Evolutionary conservation across 2,113 vertebrate species (phyloP), one percentile per base, ranked within the genome.

Genomic region (Mandrillus leucophaeus): DNA sequence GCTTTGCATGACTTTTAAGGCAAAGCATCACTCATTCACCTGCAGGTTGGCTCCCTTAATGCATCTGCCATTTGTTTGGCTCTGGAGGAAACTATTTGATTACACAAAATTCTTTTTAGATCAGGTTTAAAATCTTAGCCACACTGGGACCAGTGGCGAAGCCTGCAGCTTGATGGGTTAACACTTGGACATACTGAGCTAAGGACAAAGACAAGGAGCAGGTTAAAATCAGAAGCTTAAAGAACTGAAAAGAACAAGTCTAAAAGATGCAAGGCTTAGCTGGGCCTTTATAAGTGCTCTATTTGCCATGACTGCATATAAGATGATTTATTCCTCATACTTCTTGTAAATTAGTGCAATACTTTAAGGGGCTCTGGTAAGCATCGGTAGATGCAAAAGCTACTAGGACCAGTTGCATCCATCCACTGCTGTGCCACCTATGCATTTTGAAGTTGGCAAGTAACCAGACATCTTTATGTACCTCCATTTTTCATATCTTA

Each of bases 51-150:
- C 90, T 83, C 94, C 52, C 90, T 70, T 70, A 91, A 95, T 45
- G 85, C 85, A 91, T 78, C 93, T 57, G 64, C 76, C 98, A 96
- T 97, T 98, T 98, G 97, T 97, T 98, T 98, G 95, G 96, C 98
- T 96, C 98, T 95, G 95, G 97, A 66, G 97, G 97, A 97, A 98
- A 97, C 88, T 16, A 97, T 98, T 96, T 98, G 98, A 98, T 98
- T 72, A 92, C 91, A 95, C 73, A 96, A 93, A 98, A 96, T 82
- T 93, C 82, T 97, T 98, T 97, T 96, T 92, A 96, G 97, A 95
- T 91, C 95, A 95, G 97, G 75, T 84, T 78, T 87, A 83, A 96
- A 97, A 72, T 72, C 95, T 98, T 95, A 80, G 86, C 97, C 96
- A 98, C 97, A 96, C 84, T 30, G 93, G 96, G 95, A 95, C 75